Conservation (phyloP, 2,113 vertebrate species). For the Delphinus delphis region DNA sequence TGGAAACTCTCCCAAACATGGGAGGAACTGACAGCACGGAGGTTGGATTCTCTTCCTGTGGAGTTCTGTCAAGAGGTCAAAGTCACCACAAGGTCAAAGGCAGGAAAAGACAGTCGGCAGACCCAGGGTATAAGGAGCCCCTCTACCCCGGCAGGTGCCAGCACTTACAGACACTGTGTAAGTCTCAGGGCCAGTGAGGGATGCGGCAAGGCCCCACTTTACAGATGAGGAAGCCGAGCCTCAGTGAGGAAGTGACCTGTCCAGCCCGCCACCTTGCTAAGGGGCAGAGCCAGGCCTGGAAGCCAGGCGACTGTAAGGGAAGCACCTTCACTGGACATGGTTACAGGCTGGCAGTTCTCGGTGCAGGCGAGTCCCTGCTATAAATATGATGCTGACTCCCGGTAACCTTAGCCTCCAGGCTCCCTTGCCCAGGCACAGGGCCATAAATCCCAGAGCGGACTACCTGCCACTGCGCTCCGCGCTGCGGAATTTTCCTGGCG, state of each 20-base stretch:
- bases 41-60: neutral
- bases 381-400: conserved; percentile 71
- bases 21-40: neutral
- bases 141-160: rapidly evolving
- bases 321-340: neutral
- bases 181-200: neutral
- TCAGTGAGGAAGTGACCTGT: rapidly evolving
- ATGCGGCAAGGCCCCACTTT: rapidly evolving
- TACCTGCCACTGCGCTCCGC: neutral
- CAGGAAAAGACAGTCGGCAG: neutral
- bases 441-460: neutral
- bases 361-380: conserved; percentile 3
- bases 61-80: neutral
- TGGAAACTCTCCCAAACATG: neutral
- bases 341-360: rapidly evolving
- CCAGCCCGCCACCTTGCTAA: rapidly evolving
- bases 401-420: conserved; percentile 52
- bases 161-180: too few species aligned
- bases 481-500: neutral
- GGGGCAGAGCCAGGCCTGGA: neutral
- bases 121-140: neutral
- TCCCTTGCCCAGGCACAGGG: neutral
- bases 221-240: neutral
- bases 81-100: neutral
- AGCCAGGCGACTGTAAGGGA: neutral